phyloP scores from a whole-genome alignment of 1,140 invertebrate species.

The Lineus longissimus region DNA sequence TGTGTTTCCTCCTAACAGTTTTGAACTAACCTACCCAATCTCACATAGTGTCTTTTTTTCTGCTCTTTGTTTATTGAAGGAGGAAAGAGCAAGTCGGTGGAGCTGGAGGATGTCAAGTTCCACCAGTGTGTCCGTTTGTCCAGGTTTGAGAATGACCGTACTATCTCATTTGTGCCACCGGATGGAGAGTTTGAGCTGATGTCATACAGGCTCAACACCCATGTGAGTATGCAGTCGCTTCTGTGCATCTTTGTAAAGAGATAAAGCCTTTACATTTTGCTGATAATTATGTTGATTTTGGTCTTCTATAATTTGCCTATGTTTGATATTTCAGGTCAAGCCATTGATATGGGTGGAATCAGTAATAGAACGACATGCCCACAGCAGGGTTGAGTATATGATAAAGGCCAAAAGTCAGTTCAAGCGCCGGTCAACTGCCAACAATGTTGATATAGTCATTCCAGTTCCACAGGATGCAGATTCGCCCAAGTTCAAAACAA shows the following conservation, averaged over 20 bases:
- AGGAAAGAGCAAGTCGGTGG: conserved; percentile 97
- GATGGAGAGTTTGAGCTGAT: conserved; percentile 99
- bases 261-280: no score
- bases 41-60: conserved; percentile 1
- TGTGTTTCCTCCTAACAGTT: no score
- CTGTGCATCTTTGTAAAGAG: no score
- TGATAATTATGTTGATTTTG: conserved; percentile 4
- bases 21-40: background rate
- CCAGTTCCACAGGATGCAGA: conserved; percentile 98
- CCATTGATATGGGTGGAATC: conserved; percentile 99
- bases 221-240: conserved; percentile 70
- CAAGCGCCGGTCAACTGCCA: conserved; percentile 94
- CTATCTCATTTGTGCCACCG: conserved; percentile 97
- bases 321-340: conserved; percentile 67
- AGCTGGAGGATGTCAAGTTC: conserved; percentile 99
- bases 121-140: conserved; percentile 98
- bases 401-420: conserved; percentile 99
- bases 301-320: conserved; percentile 4
- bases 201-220: conserved; percentile 96
- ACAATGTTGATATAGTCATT: conserved; percentile 99
- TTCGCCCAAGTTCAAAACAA: conserved; percentile 98
- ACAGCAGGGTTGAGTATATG: conserved; percentile 98
- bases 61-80: conserved; percentile 34
- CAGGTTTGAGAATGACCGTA: conserved; percentile 96
- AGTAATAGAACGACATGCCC: conserved; percentile 96